Base-by-base conservation (phyloP, 2,797 vertebrate species). In the Halcyon badia region DNA sequence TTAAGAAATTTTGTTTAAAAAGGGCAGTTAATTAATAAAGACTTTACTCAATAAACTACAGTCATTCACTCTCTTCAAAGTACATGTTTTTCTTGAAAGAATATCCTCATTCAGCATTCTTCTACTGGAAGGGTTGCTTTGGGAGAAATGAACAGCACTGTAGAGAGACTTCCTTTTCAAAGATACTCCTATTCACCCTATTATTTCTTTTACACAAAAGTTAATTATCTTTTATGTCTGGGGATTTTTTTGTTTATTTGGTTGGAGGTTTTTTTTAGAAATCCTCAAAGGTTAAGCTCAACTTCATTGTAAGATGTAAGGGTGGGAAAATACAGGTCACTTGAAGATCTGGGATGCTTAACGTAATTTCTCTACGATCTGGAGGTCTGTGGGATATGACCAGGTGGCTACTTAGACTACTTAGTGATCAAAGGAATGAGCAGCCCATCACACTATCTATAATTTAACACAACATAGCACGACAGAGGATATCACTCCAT, bases 271-370 rank as follows among this genome's bases (percentile, higher is more conserved):
- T 35, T 61, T 41, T n/a, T 8, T 1, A 69, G 60, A 62, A 52
- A 86, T 31, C 17, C 5, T 57, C 54, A 49, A 75, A 68, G 15
- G 46, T 35, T 57, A 62, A 64, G 26, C 77, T 60, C 18, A 12
- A 79, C 31, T 71, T 89, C 15, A 68, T 5, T 31, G 4, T 33
- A 68, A 56, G 2, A 22, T 64, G 3, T 19, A 66, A 69, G 8
- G 1, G 5, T 64, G 2, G 17, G 13, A 62, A 65, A 80, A 57
- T 13, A 41, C 4, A 70, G 33, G 22, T 30, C 0, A 18, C 15
- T 41, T 60, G 31, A 72, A 87, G 18, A 80, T 58, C 22, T n/a
- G 21, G 10, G 37, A 66, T 84, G 35, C 39, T 76, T 70, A 87
- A 46, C 10, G 20, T 37, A 60, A 48, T 73, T 6, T 65, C 14